Conservation (phyloP, 2,113 vertebrate species). For the Myxocyprinus asiaticus region DNA sequence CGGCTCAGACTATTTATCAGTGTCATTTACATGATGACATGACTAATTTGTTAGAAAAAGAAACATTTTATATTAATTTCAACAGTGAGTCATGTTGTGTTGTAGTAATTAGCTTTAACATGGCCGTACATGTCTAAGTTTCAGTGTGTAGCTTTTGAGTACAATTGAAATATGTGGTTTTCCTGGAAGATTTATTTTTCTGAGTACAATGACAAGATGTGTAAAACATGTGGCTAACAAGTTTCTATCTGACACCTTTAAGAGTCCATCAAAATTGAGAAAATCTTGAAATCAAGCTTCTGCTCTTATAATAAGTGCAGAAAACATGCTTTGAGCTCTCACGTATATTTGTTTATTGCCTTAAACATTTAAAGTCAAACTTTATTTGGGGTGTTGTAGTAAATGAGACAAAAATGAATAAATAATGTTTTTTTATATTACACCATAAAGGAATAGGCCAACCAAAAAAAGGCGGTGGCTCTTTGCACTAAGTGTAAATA, state of each 20-base stretch:
- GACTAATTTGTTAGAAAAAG: no score
- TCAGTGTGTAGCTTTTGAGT: neutral
- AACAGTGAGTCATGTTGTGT: no score
- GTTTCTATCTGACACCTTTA: constrained; percentile 14
- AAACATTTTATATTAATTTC: no score
- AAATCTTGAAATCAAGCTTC: neutral
- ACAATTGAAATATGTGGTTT: constrained; percentile 33
- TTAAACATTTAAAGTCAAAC: no score
- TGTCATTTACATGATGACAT: neutral
- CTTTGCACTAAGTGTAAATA: no score
- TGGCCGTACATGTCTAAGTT: neutral
- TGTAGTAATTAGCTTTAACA: no score
- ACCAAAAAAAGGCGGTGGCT: no score
- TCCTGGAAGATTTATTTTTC: constrained; percentile 21
- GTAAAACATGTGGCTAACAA: constrained; percentile 21
- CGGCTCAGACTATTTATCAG: neutral
- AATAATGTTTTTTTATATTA: no score
- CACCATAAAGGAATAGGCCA: no score
- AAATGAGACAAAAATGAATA: no score
- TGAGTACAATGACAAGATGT: neutral
- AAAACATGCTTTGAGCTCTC: neutral
- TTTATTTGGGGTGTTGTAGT: no score
- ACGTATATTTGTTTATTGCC: no score
- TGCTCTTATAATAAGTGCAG: neutral
- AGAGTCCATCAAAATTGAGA: constrained; percentile 9